Evolutionary conservation across 1,140 invertebrate species (phyloP), one percentile per base, ranked within the genome.

Genomic region (Venustaconcha ellipsiformis): DNA sequence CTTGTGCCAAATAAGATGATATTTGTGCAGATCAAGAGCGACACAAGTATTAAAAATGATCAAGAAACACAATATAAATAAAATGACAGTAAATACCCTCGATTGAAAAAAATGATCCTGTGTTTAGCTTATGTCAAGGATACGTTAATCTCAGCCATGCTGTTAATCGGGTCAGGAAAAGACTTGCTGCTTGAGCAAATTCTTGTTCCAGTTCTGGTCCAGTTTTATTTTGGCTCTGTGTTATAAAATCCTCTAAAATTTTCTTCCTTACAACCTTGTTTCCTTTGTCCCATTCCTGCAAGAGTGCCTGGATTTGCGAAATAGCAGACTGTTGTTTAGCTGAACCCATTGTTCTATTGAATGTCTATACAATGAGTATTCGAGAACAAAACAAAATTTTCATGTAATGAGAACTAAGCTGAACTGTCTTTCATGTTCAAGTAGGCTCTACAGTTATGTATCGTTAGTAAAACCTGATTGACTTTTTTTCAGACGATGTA

Each of bases 201-300:
- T 89, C 87, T 56, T 86, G 82, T 79, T 90, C 89, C 20, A 90
- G 72, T 74, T 90, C 89, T 26, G 89, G 88, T 18, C 88, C 89
- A 20, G 89, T 90, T 83, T 89, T 90, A 74, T 89, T 88, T 78
- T 88, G 81, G 79, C 89, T 88, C 66, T 90, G 88, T 60, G 67
- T 70, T 15, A 90, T 87, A 76, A 90, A 90, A 78, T 89, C 86
- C 67, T 83, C 70, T 26, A 90, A 78, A 66, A 90, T 89, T 69
- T 84, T 86, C 67, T 83, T 84, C 37, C 89, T 80, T 18, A 84
- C 82, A 57, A 74, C 66, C 82, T 87, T 86, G 20, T 84, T 84
- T 12, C 88, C 89, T 80, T 89, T 89, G 75, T 90, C 89, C 89
- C 89, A 90, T 78, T 90, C 88, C 69, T 88, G 84, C 14, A 90